Percentiles rank a stretch among this genome's conserved stretches.
Conservation (phyloP, 2,113 vertebrate species). For the Coryphaenoides rupestris region DNA sequence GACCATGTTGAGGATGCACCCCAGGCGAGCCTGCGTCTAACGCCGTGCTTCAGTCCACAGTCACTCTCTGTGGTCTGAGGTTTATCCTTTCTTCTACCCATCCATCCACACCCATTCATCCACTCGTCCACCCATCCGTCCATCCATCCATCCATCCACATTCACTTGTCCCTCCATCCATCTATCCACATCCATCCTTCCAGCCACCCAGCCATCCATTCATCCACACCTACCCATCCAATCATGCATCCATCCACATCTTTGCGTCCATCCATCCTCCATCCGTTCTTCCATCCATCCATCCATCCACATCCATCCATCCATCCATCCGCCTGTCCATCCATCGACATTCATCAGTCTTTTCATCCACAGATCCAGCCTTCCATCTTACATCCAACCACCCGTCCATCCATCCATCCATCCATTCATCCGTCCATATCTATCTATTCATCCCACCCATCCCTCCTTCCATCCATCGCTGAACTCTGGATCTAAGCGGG, state of each 20-base stretch:
- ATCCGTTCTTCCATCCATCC: background rate
- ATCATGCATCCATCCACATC: background rate
- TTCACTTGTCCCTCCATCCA: background rate
- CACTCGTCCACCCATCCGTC: too few relatives aligned
- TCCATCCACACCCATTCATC: too few relatives aligned
- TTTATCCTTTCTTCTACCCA: background rate
- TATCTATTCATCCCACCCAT: background rate
- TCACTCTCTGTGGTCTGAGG: constrained; percentile 58
- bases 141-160: too few relatives aligned
- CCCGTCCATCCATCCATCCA: too few relatives aligned
- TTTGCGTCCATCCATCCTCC: background rate
- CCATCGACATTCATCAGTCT: too few relatives aligned
- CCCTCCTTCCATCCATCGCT: constrained; percentile 2
- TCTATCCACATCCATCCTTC: background rate
- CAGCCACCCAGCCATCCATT: background rate
- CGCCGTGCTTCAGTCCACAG: constrained; percentile 53
- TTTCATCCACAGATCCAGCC: too few relatives aligned
- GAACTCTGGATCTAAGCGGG: constrained; percentile 58
- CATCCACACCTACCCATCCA: background rate
- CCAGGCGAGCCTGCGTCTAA: constrained; percentile 43
- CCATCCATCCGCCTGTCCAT: too few relatives aligned
- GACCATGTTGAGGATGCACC: constrained; percentile 47
- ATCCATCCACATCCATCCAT: background rate
- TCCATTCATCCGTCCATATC: background rate
- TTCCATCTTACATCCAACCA: too few relatives aligned